A percentile compares a stretch with the other conserved stretches of the same genome.
phyloP scores from a whole-genome alignment of 2,888 invertebrate genomes.

The Aphodius granarius region DNA sequence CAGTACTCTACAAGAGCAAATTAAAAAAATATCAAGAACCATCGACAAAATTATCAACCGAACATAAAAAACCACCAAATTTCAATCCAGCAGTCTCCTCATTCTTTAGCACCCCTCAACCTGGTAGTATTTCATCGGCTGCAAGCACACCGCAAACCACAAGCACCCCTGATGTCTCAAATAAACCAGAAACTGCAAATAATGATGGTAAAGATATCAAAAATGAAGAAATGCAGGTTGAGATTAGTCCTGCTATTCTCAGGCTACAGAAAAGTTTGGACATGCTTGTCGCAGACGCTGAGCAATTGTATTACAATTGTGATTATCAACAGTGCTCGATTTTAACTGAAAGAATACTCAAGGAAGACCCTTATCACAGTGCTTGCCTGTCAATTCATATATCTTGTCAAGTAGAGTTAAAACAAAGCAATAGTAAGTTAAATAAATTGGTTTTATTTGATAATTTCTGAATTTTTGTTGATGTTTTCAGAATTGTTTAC shows the following conservation, averaged over 20 bases:
- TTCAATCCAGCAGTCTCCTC: not conserved
- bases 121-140: not conserved
- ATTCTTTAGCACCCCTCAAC: slow-evolving; percentile 10
- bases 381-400: slow-evolving; percentile 79
- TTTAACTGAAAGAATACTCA: slow-evolving; percentile 71
- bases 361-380: slow-evolving; percentile 78
- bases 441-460: not conserved
- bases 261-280: slow-evolving; percentile 69
- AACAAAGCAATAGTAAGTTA: slow-evolving; percentile 72
- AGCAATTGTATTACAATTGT: slow-evolving; percentile 81
- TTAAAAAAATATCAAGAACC: slow-evolving; percentile 84
- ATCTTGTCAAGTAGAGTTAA: slow-evolving; percentile 79
- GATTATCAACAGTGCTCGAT: slow-evolving; percentile 75
- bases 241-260: slow-evolving; percentile 45
- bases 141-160: not conserved
- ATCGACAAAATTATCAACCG: slow-evolving; percentile 23
- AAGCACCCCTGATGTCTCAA: not conserved
- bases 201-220: slow-evolving; percentile 23
- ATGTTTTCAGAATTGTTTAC: slow-evolving; percentile 76
- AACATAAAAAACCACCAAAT: slow-evolving; percentile 6
- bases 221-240: slow-evolving; percentile 36
- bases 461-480: not conserved
- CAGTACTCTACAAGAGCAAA: slow-evolving; percentile 78
- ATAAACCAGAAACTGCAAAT: slow-evolving; percentile 5
- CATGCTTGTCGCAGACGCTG: slow-evolving; percentile 73